Evolutionary conservation across 2,797 vertebrate genomes (phyloP).

Genomic region (Hippopotamyrus pictus): DNA sequence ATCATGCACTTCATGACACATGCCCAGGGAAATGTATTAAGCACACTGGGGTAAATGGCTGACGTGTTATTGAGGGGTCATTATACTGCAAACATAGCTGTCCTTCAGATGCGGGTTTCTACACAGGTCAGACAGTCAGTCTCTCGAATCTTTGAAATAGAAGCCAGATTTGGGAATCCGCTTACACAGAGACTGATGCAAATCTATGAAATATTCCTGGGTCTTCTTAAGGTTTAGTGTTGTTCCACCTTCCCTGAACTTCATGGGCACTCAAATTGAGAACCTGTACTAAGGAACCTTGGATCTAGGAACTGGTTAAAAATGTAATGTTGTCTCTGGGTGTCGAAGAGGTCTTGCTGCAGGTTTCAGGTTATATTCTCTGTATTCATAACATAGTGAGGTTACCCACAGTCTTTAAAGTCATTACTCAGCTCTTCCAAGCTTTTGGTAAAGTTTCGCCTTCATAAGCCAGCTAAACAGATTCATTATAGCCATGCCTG

Average conservation of each 20-base stretch:
- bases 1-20: neutral
- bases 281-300: conserved; percentile 46
- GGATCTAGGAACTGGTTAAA: conserved; percentile 54
- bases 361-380: conserved; percentile 30
- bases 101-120: neutral
- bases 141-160: conserved; percentile 62
- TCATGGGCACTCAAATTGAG: conserved; percentile 31
- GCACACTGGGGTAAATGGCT: neutral
- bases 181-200: conserved; percentile 72
- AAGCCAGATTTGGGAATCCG: conserved; percentile 62
- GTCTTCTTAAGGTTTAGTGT: conserved; percentile 19
- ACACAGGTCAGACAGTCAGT: conserved; percentile 61
- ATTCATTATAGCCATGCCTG: conserved; percentile 20
- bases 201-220: conserved; percentile 62
- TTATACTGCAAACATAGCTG: neutral
- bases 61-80: neutral
- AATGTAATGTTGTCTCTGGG: conserved; percentile 31
- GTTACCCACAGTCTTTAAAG: conserved; percentile 21
- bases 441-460: neutral
- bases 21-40: neutral
- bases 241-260: neutral
- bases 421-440: conserved; percentile 29
- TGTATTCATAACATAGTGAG: neutral
- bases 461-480: neutral
- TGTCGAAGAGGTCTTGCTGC: neutral